Base-by-base conservation (phyloP, 2,113 vertebrate species). In the Aythya baeri region DNA sequence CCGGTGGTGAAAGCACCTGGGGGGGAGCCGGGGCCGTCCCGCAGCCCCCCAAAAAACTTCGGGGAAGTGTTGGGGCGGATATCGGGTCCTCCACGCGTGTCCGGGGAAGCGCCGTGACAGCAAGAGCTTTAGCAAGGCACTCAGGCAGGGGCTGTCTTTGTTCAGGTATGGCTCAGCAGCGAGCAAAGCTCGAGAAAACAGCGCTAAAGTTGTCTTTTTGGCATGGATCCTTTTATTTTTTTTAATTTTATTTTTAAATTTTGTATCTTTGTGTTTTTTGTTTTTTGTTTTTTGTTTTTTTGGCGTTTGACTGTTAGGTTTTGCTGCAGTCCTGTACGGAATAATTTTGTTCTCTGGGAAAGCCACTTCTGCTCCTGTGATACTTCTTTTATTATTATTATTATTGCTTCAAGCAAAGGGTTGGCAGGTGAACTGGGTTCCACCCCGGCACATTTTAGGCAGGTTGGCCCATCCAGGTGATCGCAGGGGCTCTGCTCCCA, bases 381-480 rank as follows among this genome's bases (percentile, higher is more conserved):
- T 52, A 13, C 5, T 41, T 13, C 41, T 41, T 41, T 52, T 52
- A n/a, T 27, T 25, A 62, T 49, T 46, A 46, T 46, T 49, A 49
- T 49, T 49, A 49, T 49, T 49, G 20, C 46, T 79, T 65, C 32
- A 18, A 72, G 44, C n/a, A 25, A 52, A 80, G n/a, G 6, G 36
- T 34, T 79, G 66, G 77, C 89, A 91, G 95, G 91, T 95, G 95
- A 82, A 43, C 46, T 91, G 92, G 91, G 22, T 14, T 57, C 6
- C 2, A 57, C 83, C 86, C 83, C 86, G 75, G 63, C 4, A 57
- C 73, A 9, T 90, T 86, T 59, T 8, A 54, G 92, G 57, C 62
- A 58, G 57, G 38, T 23, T 32, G 12, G 25, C 41, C 9, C 7
- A 9, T 49, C 18, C 7, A 9, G 62, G 23, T 54, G 26, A 49